Evolutionary conservation across 2,113 vertebrate species (phyloP), one percentile per base, ranked within the genome.

Genomic region (Callospermophilus lateralis): DNA sequence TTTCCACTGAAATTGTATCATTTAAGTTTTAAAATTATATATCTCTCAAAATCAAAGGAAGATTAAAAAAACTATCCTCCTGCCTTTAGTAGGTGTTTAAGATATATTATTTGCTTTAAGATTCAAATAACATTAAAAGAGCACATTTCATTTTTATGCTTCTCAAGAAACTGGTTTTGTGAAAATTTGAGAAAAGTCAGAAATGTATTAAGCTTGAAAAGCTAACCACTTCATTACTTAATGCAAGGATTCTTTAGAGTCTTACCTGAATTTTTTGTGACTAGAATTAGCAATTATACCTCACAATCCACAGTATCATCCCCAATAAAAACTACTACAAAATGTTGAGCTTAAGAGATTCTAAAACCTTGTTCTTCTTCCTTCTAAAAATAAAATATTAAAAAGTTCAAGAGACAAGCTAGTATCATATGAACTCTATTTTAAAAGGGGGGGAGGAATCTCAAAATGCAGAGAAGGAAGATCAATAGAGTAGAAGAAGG

Each of bases 21-120:
- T 61, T 2, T 22, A 86, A 73, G 5, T 70, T 90, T n/a, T 19
- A n/a, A 81, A 94, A 78, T 53, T n/a, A 48, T 32, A 0, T 55
- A 22, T 51, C 32, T 58, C 84, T 87, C 78, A 84, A 92, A 87
- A 58, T 42, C 4, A 89, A 89, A 86, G 89, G 61, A 63, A 28
- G 24, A 63, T 22, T 26, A 61, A 24, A 58, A 4, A 67, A 73
- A 13, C 48, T 45, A 72, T 53, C 37, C 95, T 96, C 22, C 65
- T 91, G 19, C 13, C 73, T 81, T 78, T 42, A 39, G 37, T 30
- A 74, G 76, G 8, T 70, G 13, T 28, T 95, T 89, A 19, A 53
- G 81, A 72, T 42, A 65, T 51, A 30, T 84, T 67, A 91, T 78
- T 80, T 92, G 88, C 53, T 94, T 73, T 55, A 90, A 93, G 72